Percentiles rank a stretch among this genome's conserved stretches.
These are phyloP conservation scores for Psilopsiagon aymara DNA, from an alignment of 2,113 vertebrate genomes.

Conservation along the genomic window DNA sequence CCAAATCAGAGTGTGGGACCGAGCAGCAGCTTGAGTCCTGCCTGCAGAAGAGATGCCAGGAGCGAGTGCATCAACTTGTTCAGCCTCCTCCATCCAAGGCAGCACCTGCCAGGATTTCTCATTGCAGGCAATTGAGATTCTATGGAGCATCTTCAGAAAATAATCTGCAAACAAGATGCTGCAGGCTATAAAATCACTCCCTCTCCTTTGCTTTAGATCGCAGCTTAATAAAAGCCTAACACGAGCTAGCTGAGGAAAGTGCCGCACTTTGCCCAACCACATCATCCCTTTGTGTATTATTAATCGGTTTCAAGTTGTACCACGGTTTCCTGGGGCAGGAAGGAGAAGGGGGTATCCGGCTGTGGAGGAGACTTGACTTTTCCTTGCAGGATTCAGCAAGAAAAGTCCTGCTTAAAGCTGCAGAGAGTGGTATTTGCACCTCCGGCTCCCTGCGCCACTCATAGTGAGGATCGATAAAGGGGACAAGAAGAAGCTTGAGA, in stretches of 20 bases:
- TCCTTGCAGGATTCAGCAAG: slow-evolving; percentile 1
- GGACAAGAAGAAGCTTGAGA: background rate
- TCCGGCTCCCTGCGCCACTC: background rate
- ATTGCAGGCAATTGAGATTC: slow-evolving; percentile 78
- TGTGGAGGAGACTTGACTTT: slow-evolving; percentile 28
- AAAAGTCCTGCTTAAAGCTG: slow-evolving; percentile 56
- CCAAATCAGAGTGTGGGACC: fast-evolving
- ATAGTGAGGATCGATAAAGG: background rate
- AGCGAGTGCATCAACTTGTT: background rate
- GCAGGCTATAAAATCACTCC: slow-evolving; percentile 73
- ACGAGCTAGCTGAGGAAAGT: slow-evolving; percentile 35
- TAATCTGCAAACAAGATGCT: slow-evolving; percentile 82
- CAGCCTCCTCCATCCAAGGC: slow-evolving; percentile 31
- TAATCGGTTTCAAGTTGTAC: slow-evolving; percentile 71
- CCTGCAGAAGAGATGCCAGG: background rate
- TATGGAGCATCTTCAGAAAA: slow-evolving; percentile 72
- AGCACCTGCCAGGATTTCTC: slow-evolving; percentile 74
- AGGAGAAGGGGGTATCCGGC: slow-evolving; percentile 47
- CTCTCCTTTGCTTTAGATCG: slow-evolving; percentile 58
- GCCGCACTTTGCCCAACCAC: slow-evolving; percentile 52
- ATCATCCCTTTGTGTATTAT: slow-evolving; percentile 74
- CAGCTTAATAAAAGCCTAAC: slow-evolving; percentile 76
- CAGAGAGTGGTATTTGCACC: slow-evolving; percentile 2
- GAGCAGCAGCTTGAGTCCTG: background rate
- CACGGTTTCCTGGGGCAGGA: slow-evolving; percentile 50